phyloP scores from a whole-genome alignment of 1,140 invertebrate species.

The Choristoneura fumiferana region DNA sequence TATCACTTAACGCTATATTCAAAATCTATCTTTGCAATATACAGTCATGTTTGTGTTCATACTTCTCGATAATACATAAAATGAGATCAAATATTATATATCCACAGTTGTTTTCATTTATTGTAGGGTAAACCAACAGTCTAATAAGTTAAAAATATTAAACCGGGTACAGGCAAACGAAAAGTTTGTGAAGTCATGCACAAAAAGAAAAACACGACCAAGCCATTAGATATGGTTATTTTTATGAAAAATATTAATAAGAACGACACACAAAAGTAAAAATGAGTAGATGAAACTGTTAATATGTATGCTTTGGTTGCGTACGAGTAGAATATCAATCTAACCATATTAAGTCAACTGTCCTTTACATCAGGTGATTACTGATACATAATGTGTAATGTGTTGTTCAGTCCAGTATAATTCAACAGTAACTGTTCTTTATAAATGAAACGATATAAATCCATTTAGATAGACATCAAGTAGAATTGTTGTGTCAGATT shows the following conservation, averaged over 20 bases:
- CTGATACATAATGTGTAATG: no score
- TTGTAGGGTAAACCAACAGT: conserved; percentile 28
- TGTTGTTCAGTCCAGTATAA: background rate
- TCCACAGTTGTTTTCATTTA: conserved; percentile 37
- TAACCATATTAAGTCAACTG: no score
- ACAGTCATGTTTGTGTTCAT: conserved; percentile 42
- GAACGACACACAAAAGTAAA: no score
- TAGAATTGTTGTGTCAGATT: background rate
- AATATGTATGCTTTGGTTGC: conserved; percentile 9
- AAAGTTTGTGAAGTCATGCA: background rate
- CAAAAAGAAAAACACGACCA: background rate
- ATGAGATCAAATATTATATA: conserved; percentile 55
- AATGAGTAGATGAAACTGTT: no score
- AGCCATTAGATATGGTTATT: no score
- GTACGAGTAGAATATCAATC: background rate
- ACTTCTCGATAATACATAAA: conserved; percentile 46
- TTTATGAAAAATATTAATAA: no score
- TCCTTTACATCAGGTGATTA: background rate
- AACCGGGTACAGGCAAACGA: background rate
- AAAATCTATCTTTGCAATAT: conserved; percentile 36
- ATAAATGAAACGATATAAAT: conserved; percentile 23
- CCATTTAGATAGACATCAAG: background rate
- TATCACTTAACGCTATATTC: conserved; percentile 28
- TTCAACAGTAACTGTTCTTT: conserved; percentile 49
- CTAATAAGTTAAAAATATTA: conserved; percentile 14